Evolutionary conservation across 53 echinoderm and acorn worm genomes (phyloP), one percentile per base, ranked within the genome.

Genomic region (Arbacia lixula): DNA sequence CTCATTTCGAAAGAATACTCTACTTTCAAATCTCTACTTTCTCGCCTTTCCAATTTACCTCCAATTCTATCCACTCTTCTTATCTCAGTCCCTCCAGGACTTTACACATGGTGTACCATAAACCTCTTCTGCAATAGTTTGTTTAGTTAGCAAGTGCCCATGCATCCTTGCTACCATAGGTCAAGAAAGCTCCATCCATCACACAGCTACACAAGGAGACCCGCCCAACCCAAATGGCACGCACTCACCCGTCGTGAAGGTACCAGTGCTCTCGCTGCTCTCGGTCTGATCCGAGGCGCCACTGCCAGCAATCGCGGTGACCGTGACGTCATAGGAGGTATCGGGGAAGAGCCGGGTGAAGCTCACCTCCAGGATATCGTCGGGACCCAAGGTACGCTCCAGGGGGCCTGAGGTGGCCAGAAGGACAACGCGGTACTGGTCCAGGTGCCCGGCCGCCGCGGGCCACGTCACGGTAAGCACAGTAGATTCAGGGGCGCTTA

Each of bases 391-490:
- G 6, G 8, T 22, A 17, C 4, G 17, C 12, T 36, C 12, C n/a
- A 19, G 16, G 1, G n/a, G 36, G 14, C 2, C 6, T 1, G 11
- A 19, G 4, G 36, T 38, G 14, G 6, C 14, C 8, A 46, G 6
- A 76, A 84, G 84, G 1, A 60, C 55, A 19, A 90, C 55, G 12
- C 72, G 40, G 64, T 90, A 90, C 73, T 64, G 66, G 35, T 86
- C 71, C 2, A 74, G 86, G 43, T 63, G 34, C 2, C 90, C 90
- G 10, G 4, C 12, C 24, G 60, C 51, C 6, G 52, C 60, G 5
- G 6, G 14, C 90, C 90, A 90, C 0, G 3, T 27, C 0, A 85
- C 68, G 22, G 8, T 66, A 14, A 90, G 74, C 4, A 65, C 74
- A 24, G 90, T 90, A 3, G 90, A 82, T 14, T 64, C 30, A 1